A percentile compares a stretch with the other conserved stretches of the same genome.
phyloP scores from a whole-genome alignment of 1,140 invertebrate species.

The Littorina saxatilis region DNA sequence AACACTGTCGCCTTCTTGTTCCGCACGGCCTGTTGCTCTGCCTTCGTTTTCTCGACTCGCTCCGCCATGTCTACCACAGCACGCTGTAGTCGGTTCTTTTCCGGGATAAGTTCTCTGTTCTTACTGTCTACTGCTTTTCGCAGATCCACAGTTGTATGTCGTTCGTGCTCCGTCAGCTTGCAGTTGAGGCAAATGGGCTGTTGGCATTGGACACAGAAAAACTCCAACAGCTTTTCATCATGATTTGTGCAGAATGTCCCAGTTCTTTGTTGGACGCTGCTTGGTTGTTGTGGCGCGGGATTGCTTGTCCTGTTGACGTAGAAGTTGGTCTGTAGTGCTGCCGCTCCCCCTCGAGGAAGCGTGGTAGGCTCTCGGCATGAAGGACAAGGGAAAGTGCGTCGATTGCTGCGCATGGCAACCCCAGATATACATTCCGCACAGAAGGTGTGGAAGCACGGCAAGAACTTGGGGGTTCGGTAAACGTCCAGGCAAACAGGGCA shows the following conservation, averaged over 20 bases:
- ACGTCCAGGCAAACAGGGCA: neutral
- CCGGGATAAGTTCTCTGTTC: no score
- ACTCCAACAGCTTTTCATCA: no score
- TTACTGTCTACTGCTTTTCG: no score
- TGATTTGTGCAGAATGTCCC: no score
- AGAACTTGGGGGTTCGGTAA: neutral
- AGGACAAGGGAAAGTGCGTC: conserved; percentile 4
- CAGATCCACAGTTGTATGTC: no score
- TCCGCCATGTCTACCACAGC: neutral
- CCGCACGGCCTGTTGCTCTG: neutral
- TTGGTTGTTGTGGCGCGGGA: neutral
- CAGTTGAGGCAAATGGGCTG: no score
- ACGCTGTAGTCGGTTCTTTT: neutral
- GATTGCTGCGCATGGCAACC: neutral
- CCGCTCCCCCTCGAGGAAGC: neutral
- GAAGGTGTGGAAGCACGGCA: neutral
- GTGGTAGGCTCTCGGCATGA: neutral
- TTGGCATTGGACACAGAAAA: no score
- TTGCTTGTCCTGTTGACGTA: neutral
- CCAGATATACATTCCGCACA: neutral
- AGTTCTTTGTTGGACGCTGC: neutral
- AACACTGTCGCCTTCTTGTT: neutral
- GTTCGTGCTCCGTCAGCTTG: no score
- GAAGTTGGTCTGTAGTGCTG: neutral
- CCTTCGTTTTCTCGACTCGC: neutral